Conservation (phyloP, 2,113 vertebrate species). For the Rhabdomys dilectus region DNA sequence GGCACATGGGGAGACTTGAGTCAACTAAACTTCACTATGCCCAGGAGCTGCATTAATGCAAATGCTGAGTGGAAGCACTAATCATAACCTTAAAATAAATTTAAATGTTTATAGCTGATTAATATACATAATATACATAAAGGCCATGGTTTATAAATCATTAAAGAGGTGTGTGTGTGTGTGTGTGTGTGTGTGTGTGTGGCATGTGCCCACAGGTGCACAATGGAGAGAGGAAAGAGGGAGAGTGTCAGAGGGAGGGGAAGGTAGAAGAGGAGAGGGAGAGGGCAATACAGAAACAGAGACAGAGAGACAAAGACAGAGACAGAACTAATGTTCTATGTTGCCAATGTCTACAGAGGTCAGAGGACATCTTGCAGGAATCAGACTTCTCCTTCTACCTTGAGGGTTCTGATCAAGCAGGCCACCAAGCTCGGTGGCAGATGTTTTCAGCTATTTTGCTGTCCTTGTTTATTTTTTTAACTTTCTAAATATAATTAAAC, state of each 20-base stretch:
- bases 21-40: background rate
- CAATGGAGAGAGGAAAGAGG: too few relatives aligned
- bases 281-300: too few relatives aligned
- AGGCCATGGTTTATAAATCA: background rate
- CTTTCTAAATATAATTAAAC: constrained; percentile 38
- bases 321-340: background rate
- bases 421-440: background rate
- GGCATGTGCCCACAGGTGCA: too few relatives aligned
- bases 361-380: background rate
- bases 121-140: constrained; percentile 35
- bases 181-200: background rate
- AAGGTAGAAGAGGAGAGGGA: too few relatives aligned
- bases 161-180: background rate
- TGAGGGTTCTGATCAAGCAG: background rate
- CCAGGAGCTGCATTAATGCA: background rate
- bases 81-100: constrained; percentile 42
- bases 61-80: background rate
- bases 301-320: too few relatives aligned
- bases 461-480: background rate
- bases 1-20: background rate
- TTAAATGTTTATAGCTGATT: constrained; percentile 22
- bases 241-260: too few relatives aligned
- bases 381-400: background rate
- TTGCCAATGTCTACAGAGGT: background rate
- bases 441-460: background rate